These are phyloP conservation scores for Amblyopsis hoosieri DNA, from an alignment of 2,797 vertebrate species.

Conservation along the genomic window DNA sequence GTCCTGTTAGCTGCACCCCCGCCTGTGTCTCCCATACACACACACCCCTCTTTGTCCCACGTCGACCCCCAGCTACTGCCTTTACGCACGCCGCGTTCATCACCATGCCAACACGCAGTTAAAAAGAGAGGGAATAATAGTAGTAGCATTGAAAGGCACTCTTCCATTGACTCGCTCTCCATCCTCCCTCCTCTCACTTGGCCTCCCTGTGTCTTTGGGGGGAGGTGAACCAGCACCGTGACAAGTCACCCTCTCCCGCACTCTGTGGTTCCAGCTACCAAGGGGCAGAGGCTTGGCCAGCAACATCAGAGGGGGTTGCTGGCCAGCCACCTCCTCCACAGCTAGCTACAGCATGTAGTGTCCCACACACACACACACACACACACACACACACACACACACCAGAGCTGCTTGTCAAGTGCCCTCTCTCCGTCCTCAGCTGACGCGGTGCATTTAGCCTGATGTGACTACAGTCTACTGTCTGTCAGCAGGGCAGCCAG, in stretches of 20 bases:
- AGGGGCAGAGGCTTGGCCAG: constrained; percentile 12
- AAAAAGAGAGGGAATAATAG: constrained; percentile 53
- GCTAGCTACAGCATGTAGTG: constrained; percentile 14
- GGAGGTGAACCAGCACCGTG: constrained; percentile 54
- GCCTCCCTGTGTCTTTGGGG: constrained; percentile 35
- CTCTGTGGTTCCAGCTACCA: constrained; percentile 32
- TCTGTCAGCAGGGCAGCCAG: constrained; percentile 45
- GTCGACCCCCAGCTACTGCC: constrained; percentile 65
- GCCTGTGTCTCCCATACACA: constrained; percentile 34
- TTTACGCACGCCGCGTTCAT: constrained; percentile 58
- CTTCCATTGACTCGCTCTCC: constrained; percentile 9
- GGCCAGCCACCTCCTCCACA: constrained; percentile 46
- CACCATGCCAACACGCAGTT: constrained; percentile 66
- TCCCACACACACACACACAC: too few relatives aligned
- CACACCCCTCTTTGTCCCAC: constrained; percentile 25
- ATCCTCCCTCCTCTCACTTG: constrained; percentile 12
- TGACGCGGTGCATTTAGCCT: constrained; percentile 40
- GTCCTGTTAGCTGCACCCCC: constrained; percentile 41
- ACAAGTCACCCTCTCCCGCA: constrained; percentile 34
- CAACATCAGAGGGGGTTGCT: constrained; percentile 23
- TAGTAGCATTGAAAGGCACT: constrained; percentile 44
- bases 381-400: too few relatives aligned
- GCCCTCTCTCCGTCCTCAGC: constrained; percentile 36
- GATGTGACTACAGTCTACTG: constrained; percentile 38
- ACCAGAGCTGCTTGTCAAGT: constrained; percentile 28